phyloP scores from a whole-genome alignment of 2,113 vertebrate species.

The Drymodes brunneopygia region DNA sequence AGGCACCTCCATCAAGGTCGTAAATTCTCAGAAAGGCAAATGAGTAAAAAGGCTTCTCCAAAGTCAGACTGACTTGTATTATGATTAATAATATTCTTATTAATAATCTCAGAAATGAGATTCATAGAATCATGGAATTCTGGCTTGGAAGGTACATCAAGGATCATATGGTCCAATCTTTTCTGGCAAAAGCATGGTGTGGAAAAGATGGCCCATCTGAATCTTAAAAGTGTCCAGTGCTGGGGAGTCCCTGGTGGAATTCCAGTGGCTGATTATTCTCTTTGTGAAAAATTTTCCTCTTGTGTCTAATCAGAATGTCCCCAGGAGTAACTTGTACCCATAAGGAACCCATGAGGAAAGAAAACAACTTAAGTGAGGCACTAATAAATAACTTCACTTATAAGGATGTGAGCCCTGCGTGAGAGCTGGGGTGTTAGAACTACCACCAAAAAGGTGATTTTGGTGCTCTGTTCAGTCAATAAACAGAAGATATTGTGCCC shows the following conservation, averaged over 20 bases:
- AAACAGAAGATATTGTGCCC: not conserved
- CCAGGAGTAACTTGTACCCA: not conserved
- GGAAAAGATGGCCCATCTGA: not conserved
- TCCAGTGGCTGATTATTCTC: not conserved
- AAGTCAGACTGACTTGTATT: not conserved
- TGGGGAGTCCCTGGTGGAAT: not conserved
- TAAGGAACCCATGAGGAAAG: not conserved
- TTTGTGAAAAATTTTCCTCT: not conserved
- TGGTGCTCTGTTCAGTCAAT: not conserved
- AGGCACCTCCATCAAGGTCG: fast-evolving
- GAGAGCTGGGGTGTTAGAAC: not conserved
- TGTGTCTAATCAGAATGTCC: not conserved
- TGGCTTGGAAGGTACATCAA: not conserved
- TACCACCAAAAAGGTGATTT: not conserved
- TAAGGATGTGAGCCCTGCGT: not conserved
- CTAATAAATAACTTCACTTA: not conserved
- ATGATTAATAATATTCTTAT: not conserved
- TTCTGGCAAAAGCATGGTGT: not conserved
- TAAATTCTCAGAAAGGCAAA: not conserved
- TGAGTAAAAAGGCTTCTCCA: not conserved
- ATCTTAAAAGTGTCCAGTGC: not conserved
- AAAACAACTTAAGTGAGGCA: not conserved
- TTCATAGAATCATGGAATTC: not conserved
- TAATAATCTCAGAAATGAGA: not conserved
- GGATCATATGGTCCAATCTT: not conserved